Percentiles rank a stretch among this genome's conserved stretches.
Conservation (phyloP, 2,888 invertebrate species). For the Pemphredon lugubris region DNA sequence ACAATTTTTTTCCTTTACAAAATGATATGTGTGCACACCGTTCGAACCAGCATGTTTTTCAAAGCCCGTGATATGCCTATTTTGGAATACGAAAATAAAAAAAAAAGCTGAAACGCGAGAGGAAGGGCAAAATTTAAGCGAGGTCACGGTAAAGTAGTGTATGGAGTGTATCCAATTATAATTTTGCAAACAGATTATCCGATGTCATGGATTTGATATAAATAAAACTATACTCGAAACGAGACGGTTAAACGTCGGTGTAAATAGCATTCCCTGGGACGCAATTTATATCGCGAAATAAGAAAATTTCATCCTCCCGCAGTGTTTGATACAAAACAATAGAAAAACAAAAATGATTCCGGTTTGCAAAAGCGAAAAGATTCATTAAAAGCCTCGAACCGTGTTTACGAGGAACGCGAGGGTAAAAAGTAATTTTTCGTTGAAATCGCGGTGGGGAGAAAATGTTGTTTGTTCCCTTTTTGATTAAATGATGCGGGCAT, state of each 20-base stretch:
- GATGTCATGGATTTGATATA: too few species aligned
- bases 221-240: too few species aligned
- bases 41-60: conserved; percentile 22
- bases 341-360: too few species aligned
- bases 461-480: conserved; percentile 20
- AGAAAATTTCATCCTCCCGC: neutral
- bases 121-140: conserved; percentile 20
- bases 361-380: neutral
- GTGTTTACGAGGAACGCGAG: conserved; percentile 12
- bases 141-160: conserved; percentile 23
- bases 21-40: conserved; percentile 23
- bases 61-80: conserved; percentile 37
- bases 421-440: conserved; percentile 30
- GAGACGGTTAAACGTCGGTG: neutral
- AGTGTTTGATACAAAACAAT: too few species aligned
- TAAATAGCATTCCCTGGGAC: too few species aligned
- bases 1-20: conserved; percentile 21
- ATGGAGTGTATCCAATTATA: conserved; percentile 2
- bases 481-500: conserved; percentile 44
- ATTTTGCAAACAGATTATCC: neutral
- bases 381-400: conserved; percentile 8
- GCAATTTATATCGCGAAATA: neutral
- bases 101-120: conserved; percentile 22
- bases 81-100: conserved; percentile 40
- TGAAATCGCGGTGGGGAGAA: conserved; percentile 5